Evolutionary conservation across 2,797 vertebrate species (phyloP), one percentile per base, ranked within the genome.

Genomic region (Triplophysa yarkandensis): DNA sequence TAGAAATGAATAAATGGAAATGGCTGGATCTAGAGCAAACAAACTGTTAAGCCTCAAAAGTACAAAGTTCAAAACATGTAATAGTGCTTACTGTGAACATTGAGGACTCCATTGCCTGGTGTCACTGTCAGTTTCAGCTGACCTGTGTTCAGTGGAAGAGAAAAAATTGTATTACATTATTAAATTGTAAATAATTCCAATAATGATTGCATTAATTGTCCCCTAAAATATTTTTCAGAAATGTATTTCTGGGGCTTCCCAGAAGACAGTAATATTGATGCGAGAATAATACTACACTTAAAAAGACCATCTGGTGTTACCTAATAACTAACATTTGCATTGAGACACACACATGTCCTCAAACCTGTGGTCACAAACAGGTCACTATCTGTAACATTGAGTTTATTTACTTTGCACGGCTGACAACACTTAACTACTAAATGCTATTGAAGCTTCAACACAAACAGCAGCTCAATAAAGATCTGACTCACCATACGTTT

Each of bases 91-190:
- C 85, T 79, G 52, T 80, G 77, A 71, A 86, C 43, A 64, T 48
- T 63, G 30, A 86, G 79, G 23, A 74, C 62, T 2, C 74, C 82
- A 21, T 71, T 68, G 54, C 74, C 75, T n/a, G 73, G 61, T 39
- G 52, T 82, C 63, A 86, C 68, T 6, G 60, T 81, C 68, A 86
- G 77, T 71, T 85, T 86, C 65, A 86, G 63, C 27, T 86, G 85
- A 48, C 85, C 85, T 86, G 76, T 28, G 44, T 52, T 61, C 11
- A 65, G 4, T 25, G 39, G 44, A n/a, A n/a, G 1, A 1, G 11
- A 57, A 46, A 70, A 34, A 54, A n/a, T n/a, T n/a, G n/a, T n/a
- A n/a, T n/a, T n/a, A n/a, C n/a, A n/a, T n/a, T n/a, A n/a, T n/a
- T n/a, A n/a, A n/a, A n/a, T n/a, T n/a, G n/a, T n/a, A n/a, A n/a